Evolutionary conservation across 2,113 vertebrate species (phyloP).

Genomic region (Laticauda colubrina): DNA sequence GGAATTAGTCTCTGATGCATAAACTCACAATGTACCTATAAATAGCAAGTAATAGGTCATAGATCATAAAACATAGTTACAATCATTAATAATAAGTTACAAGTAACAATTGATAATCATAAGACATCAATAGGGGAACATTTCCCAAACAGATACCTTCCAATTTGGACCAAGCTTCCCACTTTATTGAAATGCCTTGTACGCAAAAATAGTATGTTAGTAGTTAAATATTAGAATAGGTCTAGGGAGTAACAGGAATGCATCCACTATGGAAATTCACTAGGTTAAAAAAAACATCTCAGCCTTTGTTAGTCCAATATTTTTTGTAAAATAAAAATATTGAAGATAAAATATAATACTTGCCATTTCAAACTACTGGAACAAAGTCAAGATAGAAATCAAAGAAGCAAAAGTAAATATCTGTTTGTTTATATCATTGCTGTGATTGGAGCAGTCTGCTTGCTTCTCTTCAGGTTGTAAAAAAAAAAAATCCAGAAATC

Average conservation of each 20-base stretch:
- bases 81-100: neutral
- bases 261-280: neutral
- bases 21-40: neutral
- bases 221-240: neutral
- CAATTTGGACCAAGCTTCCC: neutral
- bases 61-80: neutral
- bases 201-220: neutral
- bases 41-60: neutral
- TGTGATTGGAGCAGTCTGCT: conserved; percentile 11
- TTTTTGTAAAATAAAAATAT: neutral
- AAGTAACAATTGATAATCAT: neutral
- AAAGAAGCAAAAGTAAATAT: conserved; percentile 20
- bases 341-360: neutral
- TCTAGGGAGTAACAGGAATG: neutral
- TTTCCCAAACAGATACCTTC: neutral
- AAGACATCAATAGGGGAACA: neutral
- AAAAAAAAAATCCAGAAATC: neutral
- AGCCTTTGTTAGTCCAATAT: too few species aligned
- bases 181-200: neutral
- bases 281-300: neutral
- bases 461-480: neutral
- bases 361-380: neutral
- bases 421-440: conserved; percentile 45
- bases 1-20: neutral
- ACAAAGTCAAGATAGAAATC: neutral